Base-by-base conservation (phyloP, 2,888 invertebrate genomes). In the Aphidoletes aphidimyza region DNA sequence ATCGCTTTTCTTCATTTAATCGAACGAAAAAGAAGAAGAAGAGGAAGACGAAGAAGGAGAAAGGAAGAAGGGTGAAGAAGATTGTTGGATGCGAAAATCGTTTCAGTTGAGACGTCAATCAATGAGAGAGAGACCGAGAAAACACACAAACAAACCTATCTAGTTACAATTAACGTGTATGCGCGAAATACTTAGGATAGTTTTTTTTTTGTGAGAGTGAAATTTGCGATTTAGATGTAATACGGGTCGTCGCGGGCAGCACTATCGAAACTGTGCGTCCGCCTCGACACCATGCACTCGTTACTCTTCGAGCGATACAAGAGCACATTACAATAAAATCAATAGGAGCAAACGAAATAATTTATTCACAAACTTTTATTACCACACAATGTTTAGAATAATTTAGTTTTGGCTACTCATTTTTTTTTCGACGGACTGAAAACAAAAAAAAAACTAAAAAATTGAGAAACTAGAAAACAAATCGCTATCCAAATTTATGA, bases 1-100 rank as follows among this genome's bases (percentile, higher is more conserved):
- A 37, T 81, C 81, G 22, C 37, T 81, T 81, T 37, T n/a, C n/a
- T 81, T 30, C 30, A 69, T 30, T 14, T 69, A 34, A 69, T 22
- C n/a, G 30, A 69, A 69, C 30, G 30, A 69, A 30, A 26, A 69
- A 30, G n/a, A n/a, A n/a, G n/a, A n/a, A n/a, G n/a, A n/a, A n/a
- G n/a, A n/a, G n/a, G n/a, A n/a, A n/a, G n/a, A n/a, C n/a, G n/a
- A n/a, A n/a, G n/a, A n/a, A n/a, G n/a, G n/a, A n/a, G n/a, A n/a
- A n/a, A n/a, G n/a, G n/a, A n/a, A n/a, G n/a, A n/a, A n/a, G n/a
- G n/a, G n/a, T n/a, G n/a, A n/a, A n/a, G n/a, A n/a, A 14, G 14
- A 0, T 30, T 22, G 22, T 22, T 54, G 22, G 54, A 54, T 11
- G 54, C 22, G 54, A 14, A 54, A 42, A 6, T 42, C 14, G 6